Conservation (phyloP, 2,797 vertebrate genomes). For the Poecilia wingei region DNA sequence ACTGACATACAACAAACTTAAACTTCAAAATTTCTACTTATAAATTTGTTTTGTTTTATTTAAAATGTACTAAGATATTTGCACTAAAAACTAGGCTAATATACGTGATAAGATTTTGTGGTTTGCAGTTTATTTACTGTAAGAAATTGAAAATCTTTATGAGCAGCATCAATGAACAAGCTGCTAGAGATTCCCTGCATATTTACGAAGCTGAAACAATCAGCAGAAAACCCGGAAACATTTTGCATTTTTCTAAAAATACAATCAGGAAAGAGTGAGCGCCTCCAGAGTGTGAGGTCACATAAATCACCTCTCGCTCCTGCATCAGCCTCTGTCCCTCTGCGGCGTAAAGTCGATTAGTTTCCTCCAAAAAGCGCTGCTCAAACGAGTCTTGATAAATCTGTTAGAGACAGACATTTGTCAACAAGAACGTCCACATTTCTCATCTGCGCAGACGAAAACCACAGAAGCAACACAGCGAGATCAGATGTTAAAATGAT, state of each 20-base stretch:
- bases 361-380: constrained; percentile 97
- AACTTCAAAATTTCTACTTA: too few relatives aligned
- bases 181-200: background rate
- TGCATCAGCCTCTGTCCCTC: constrained; percentile 99
- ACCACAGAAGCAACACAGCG: constrained; percentile 19
- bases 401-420: constrained; percentile 70
- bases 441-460: constrained; percentile 16
- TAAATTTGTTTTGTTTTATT: too few relatives aligned
- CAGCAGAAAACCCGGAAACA: background rate
- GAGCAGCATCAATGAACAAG: background rate
- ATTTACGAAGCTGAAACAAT: background rate
- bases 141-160: background rate
- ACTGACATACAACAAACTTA: too few relatives aligned
- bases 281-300: background rate
- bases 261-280: background rate
- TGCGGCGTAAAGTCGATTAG: constrained; percentile 94
- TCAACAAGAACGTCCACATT: constrained; percentile 40
- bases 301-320: constrained; percentile 92
- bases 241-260: background rate
- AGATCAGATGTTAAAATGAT: background rate
- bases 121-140: too few relatives aligned
- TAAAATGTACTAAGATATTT: background rate
- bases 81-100: background rate
- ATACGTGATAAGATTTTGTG: too few relatives aligned
- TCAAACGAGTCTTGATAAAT: constrained; percentile 99